Evolutionary conservation across 2,113 vertebrate species (phyloP).

Genomic region (Ctenomys sociabilis): DNA sequence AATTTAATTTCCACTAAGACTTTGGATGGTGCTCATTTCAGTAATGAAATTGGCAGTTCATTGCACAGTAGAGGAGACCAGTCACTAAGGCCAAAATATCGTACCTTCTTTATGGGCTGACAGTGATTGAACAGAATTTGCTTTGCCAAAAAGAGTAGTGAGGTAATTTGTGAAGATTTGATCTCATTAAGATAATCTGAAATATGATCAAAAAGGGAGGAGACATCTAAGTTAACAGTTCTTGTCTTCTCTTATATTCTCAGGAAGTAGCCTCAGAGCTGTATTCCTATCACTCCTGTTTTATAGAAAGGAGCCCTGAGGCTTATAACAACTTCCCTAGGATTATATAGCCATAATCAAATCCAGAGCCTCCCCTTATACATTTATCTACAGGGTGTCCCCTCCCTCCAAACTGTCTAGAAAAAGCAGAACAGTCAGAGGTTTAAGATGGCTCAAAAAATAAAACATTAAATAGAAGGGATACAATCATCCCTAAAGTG

Average conservation of each 20-base stretch:
- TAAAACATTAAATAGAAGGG: conserved; percentile 7
- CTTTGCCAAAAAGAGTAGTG: conserved; percentile 55
- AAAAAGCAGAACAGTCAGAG: conserved; percentile 31
- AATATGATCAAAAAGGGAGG: conserved; percentile 38
- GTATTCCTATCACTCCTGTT: background rate
- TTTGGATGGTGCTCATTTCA: conserved; percentile 58
- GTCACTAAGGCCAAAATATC: conserved; percentile 53
- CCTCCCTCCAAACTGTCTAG: background rate
- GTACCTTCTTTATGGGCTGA: conserved; percentile 47
- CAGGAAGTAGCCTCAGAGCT: conserved; percentile 6
- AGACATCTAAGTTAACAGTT: conserved; percentile 48
- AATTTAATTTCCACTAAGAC: conserved; percentile 67
- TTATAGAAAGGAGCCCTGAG: background rate
- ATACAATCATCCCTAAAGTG: background rate
- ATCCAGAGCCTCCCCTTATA: background rate
- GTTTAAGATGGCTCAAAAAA: background rate
- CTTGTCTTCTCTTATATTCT: background rate
- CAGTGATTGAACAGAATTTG: conserved; percentile 46
- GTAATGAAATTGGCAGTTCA: conserved; percentile 49
- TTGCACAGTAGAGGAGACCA: conserved; percentile 46
- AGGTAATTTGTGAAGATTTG: conserved; percentile 60
- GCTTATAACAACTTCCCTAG: conserved; percentile 11
- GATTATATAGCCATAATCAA: background rate
- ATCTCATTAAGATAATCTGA: conserved; percentile 53
- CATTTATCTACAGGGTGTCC: background rate